These are phyloP conservation scores for Beroe ovata DNA, from an alignment of 37 sponge, comb jelly and placozoan genomes.

Conservation along the genomic window DNA sequence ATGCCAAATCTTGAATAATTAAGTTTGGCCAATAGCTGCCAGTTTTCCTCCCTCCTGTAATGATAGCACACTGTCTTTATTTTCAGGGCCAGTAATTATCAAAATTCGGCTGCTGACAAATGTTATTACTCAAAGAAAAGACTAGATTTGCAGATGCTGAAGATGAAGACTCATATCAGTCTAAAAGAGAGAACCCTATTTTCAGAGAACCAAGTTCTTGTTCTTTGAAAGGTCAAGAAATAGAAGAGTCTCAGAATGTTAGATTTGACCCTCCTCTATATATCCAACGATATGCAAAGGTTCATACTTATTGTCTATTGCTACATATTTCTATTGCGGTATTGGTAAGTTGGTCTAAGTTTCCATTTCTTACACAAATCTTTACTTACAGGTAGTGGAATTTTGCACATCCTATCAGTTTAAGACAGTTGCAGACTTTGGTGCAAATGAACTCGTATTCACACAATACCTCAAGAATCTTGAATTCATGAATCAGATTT, in stretches of 20 bases:
- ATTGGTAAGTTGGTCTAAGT: too few species aligned
- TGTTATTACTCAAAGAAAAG: background rate
- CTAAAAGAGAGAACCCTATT: background rate
- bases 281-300: slow-evolving; percentile 77
- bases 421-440: slow-evolving; percentile 82
- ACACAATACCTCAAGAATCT: slow-evolving; percentile 69
- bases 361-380: too few species aligned
- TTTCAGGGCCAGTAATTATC: too few species aligned
- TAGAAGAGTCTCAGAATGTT: slow-evolving; percentile 68
- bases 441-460: slow-evolving; percentile 82
- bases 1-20: too few species aligned
- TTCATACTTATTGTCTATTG: too few species aligned
- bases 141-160: slow-evolving; percentile 28
- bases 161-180: slow-evolving; percentile 20
- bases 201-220: background rate
- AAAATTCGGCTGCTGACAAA: too few species aligned
- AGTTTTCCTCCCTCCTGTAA: too few species aligned
- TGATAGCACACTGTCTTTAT: too few species aligned
- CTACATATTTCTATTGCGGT: too few species aligned
- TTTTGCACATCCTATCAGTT: background rate
- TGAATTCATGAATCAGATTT: slow-evolving; percentile 71
- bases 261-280: slow-evolving; percentile 84
- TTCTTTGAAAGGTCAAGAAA: background rate
- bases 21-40: too few species aligned
- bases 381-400: slow-evolving; percentile 37